Evolutionary conservation across 2,113 vertebrate species (phyloP).

Genomic region (Ellobius talpinus): DNA sequence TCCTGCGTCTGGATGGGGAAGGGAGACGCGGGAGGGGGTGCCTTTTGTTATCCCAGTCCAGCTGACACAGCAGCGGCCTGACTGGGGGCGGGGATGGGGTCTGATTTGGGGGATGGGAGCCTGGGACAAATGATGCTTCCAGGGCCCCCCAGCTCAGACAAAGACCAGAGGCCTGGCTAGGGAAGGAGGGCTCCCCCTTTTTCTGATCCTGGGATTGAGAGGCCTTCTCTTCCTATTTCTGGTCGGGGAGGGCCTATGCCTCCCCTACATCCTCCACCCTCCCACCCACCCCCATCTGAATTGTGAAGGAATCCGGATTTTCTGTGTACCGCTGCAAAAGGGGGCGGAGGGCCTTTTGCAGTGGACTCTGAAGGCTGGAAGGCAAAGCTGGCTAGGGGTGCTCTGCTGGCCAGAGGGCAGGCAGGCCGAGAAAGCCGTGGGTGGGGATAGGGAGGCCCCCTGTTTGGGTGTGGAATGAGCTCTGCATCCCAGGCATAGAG

Average conservation of each 20-base stretch:
- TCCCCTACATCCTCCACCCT: conserved; percentile 61
- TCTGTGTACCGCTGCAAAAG: conserved; percentile 67
- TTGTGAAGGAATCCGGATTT: conserved; percentile 83
- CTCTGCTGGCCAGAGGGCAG: conserved; percentile 62
- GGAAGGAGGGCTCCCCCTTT: conserved; percentile 65
- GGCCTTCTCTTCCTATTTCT: conserved; percentile 77
- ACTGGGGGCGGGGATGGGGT: conserved; percentile 78
- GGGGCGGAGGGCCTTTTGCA: conserved; percentile 43
- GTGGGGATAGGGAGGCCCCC: conserved; percentile 73
- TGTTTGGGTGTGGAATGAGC: conserved; percentile 78
- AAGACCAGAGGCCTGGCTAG: conserved; percentile 71
- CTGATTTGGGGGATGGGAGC: conserved; percentile 73
- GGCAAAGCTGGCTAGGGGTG: conserved; percentile 32
- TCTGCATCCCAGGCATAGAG: conserved; percentile 53
- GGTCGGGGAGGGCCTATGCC: conserved; percentile 71
- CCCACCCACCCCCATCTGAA: conserved; percentile 64
- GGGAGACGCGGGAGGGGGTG: conserved; percentile 79
- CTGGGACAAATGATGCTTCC: conserved; percentile 71
- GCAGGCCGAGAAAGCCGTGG: conserved; percentile 58
- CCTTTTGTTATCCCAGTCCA: conserved; percentile 82
- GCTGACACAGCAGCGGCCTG: conserved; percentile 81
- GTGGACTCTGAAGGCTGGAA: conserved; percentile 62
- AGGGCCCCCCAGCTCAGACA: conserved; percentile 75
- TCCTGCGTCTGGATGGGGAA: conserved; percentile 63
- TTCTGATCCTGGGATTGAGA: conserved; percentile 65